These are phyloP conservation scores for Meloidogyne floridensis DNA, from an alignment of 1,140 invertebrate species.

Conservation along the genomic window DNA sequence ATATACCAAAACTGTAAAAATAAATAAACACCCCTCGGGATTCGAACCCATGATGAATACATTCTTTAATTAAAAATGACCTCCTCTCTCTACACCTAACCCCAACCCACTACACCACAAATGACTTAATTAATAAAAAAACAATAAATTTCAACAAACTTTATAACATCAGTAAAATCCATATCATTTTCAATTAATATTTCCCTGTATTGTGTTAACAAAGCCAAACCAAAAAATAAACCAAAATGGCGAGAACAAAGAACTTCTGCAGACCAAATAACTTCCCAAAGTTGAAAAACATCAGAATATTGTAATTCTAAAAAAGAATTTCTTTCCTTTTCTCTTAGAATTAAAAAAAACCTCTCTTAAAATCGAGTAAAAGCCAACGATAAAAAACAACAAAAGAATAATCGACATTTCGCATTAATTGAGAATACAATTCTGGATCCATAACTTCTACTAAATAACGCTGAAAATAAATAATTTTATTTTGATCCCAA, in stretches of 20 bases:
- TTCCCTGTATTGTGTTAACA: constrained; percentile 87
- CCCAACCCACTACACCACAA: too few species aligned
- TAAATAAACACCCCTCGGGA: too few species aligned
- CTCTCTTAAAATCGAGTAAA: constrained; percentile 77
- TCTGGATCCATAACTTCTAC: constrained; percentile 84
- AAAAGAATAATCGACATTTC: constrained; percentile 93
- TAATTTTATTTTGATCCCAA: too few species aligned
- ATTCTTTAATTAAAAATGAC: too few species aligned
- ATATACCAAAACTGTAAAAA: too few species aligned
- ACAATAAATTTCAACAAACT: constrained; percentile 62
- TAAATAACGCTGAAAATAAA: constrained; percentile 71
- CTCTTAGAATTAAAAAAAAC: constrained; percentile 61
- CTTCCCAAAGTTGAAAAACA: constrained; percentile 89
- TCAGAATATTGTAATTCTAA: constrained; percentile 85
- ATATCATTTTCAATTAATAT: constrained; percentile 90
- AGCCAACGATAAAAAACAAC: constrained; percentile 84
- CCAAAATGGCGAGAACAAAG: constrained; percentile 85
- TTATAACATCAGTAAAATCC: constrained; percentile 96
- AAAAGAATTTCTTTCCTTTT: constrained; percentile 23
- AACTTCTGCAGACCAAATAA: constrained; percentile 84
- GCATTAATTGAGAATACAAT: constrained; percentile 89
- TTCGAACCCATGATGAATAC: too few species aligned
- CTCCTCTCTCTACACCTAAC: too few species aligned
- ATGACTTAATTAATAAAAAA: too few species aligned
- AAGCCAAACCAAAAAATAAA: constrained; percentile 84